Percentiles rank a stretch among this genome's conserved stretches.
These are phyloP conservation scores for Sebastes steindachneri DNA, from an alignment of 2,797 vertebrate species.

Conservation along the genomic window DNA sequence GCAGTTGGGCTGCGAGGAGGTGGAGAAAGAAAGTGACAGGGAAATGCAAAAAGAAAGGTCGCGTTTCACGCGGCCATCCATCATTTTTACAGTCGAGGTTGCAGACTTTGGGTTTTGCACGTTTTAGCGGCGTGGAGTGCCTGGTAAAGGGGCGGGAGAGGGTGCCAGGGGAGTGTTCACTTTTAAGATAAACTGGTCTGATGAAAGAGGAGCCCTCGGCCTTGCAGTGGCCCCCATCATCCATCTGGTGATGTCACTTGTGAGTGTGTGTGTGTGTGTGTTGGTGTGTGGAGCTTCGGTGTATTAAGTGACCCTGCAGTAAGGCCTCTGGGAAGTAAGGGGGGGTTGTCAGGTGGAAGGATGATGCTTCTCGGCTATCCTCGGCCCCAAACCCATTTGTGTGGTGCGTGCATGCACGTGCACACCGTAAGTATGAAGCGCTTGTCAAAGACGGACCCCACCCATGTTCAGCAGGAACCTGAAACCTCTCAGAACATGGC, in stretches of 20 bases:
- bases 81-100: slow-evolving; percentile 69
- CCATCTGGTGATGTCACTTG: slow-evolving; percentile 74
- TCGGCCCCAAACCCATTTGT: slow-evolving; percentile 1
- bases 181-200: slow-evolving; percentile 65
- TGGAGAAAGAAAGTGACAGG: slow-evolving; percentile 17
- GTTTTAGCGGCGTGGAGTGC: slow-evolving; percentile 23
- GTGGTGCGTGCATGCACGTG: not conserved
- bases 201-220: slow-evolving; percentile 69
- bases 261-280: slow-evolving; percentile 15
- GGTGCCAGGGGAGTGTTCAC: slow-evolving; percentile 22
- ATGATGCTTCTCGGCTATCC: slow-evolving; percentile 50
- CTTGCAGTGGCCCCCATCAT: slow-evolving; percentile 67
- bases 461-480: slow-evolving; percentile 48
- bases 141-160: slow-evolving; percentile 20
- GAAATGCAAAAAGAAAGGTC: slow-evolving; percentile 72
- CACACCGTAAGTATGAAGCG: slow-evolving; percentile 8
- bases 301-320: slow-evolving; percentile 57
- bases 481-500: slow-evolving; percentile 40
- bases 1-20: slow-evolving; percentile 4
- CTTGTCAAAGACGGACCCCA: slow-evolving; percentile 26
- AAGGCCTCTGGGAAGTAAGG: slow-evolving; percentile 54
- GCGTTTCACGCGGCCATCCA: slow-evolving; percentile 71
- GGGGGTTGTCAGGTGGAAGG: slow-evolving; percentile 62
- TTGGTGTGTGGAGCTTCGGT: slow-evolving; percentile 45
- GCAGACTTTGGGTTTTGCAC: slow-evolving; percentile 50